Evolutionary conservation across 2,113 vertebrate species (phyloP).

Genomic region (Hemibagrus wyckioides): DNA sequence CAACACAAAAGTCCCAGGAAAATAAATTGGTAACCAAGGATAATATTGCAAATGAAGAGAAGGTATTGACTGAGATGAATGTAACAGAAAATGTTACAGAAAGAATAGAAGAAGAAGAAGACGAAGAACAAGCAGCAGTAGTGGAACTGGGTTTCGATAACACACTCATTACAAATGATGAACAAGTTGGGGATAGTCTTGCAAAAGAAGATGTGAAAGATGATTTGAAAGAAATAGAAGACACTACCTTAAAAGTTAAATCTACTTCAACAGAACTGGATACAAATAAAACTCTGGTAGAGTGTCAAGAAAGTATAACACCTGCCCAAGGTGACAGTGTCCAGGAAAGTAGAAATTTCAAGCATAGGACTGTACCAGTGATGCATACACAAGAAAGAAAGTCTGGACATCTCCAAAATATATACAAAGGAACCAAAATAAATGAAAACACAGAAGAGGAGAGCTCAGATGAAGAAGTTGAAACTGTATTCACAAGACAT

Average conservation of each 20-base stretch:
- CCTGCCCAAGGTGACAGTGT: background rate
- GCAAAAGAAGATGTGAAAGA: background rate
- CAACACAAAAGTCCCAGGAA: background rate
- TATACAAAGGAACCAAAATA: background rate
- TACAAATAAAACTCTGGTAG: background rate
- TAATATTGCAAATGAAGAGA: background rate
- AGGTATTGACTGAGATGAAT: background rate
- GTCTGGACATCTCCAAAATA: background rate
- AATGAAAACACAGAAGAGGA: background rate
- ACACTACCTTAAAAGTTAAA: background rate
- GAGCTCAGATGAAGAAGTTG: background rate
- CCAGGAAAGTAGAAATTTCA: constrained; percentile 19
- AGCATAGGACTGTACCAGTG: constrained; percentile 17
- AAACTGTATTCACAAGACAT: background rate
- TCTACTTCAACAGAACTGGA: background rate
- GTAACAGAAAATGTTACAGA: background rate
- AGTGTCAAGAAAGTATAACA: background rate
- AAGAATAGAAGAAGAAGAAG: background rate
- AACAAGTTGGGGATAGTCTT: background rate
- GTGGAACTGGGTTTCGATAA: background rate
- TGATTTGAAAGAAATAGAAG: background rate
- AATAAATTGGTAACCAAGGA: background rate
- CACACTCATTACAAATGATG: background rate
- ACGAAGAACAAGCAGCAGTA: background rate
- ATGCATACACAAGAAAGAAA: constrained; percentile 17